These are phyloP conservation scores for Theristus sp. DNA, from an alignment of 2,888 invertebrate genomes.

Conservation along the genomic window DNA sequence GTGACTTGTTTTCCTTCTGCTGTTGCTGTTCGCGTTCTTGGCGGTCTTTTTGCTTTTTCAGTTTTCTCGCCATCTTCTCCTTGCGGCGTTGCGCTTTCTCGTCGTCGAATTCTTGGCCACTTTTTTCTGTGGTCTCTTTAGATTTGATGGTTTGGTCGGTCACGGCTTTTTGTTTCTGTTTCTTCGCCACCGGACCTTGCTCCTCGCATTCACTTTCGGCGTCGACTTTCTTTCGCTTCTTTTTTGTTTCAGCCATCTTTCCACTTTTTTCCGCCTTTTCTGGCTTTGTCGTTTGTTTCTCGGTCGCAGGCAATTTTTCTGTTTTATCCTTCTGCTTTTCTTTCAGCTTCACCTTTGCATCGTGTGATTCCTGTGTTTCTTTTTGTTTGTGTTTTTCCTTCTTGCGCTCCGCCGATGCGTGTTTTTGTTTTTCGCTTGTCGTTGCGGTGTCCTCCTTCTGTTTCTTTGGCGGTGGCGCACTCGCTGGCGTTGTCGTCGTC, in stretches of 20 bases:
- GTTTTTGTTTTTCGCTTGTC: neutral
- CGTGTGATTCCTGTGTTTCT: too few relatives aligned
- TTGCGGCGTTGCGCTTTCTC: slow-evolving; percentile 12
- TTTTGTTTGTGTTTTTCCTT: too few relatives aligned
- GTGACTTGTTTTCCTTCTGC: slow-evolving; percentile 9
- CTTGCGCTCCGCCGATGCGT: neutral
- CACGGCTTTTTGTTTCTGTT: slow-evolving; percentile 16
- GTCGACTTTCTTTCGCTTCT: too few relatives aligned
- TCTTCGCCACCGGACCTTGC: slow-evolving; percentile 14
- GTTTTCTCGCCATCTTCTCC: slow-evolving; percentile 31
- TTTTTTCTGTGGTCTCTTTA: too few relatives aligned
- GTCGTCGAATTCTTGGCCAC: slow-evolving; percentile 10
- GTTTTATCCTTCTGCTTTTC: too few relatives aligned
- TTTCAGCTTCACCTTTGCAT: too few relatives aligned
- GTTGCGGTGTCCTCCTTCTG: neutral
- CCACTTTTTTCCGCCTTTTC: too few relatives aligned
- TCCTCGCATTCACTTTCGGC: too few relatives aligned
- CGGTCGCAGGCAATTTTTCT: too few relatives aligned
- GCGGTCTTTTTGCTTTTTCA: slow-evolving; percentile 40
- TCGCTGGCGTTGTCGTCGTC: neutral
- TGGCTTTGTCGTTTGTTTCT: too few relatives aligned
- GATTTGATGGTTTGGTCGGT: too few relatives aligned
- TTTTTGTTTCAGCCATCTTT: too few relatives aligned
- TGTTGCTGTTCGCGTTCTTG: neutral
- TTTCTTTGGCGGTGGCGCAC: neutral